phyloP scores from a whole-genome alignment of 2,797 vertebrate species.

The Clarias pachynema region DNA sequence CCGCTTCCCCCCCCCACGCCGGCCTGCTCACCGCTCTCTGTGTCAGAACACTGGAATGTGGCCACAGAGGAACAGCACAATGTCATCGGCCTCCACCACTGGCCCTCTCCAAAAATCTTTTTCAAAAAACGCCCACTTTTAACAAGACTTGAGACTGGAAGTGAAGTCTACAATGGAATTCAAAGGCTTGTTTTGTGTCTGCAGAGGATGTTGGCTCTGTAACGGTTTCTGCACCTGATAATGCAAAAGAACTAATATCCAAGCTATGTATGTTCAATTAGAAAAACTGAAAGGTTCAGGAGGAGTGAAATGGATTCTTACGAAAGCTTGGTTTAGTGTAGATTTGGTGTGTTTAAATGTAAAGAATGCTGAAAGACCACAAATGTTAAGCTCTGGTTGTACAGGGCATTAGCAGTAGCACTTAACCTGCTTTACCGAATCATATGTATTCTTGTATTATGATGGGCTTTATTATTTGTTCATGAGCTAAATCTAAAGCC shows the following conservation, averaged over 20 bases:
- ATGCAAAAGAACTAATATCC: neutral
- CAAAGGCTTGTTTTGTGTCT: slow-evolving; percentile 17
- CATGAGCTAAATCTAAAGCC: neutral
- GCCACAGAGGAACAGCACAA: slow-evolving; percentile 46
- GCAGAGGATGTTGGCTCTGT: neutral
- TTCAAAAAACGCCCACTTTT: slow-evolving; percentile 40
- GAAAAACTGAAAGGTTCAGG: neutral
- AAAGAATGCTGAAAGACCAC: slow-evolving; percentile 11
- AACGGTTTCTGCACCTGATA: slow-evolving; percentile 18
- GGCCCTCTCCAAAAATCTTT: slow-evolving; percentile 21
- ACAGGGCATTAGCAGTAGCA: neutral
- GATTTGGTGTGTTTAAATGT: neutral
- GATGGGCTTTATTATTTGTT: neutral
- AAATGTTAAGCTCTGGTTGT: neutral
- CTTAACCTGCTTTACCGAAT: neutral
- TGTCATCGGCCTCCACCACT: slow-evolving; percentile 47
- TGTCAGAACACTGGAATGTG: slow-evolving; percentile 56
- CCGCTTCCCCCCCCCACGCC: slow-evolving; percentile 46
- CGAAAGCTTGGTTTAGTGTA: neutral
- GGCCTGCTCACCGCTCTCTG: slow-evolving; percentile 46
- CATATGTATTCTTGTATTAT: neutral
- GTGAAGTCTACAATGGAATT: slow-evolving; percentile 20
- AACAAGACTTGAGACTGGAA: slow-evolving; percentile 26
- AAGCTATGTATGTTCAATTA: neutral
- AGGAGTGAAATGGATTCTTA: neutral